Evolutionary conservation across 2,797 vertebrate species (phyloP), one percentile per base, ranked within the genome.

Genomic region (Lagorchestes hirsutus): DNA sequence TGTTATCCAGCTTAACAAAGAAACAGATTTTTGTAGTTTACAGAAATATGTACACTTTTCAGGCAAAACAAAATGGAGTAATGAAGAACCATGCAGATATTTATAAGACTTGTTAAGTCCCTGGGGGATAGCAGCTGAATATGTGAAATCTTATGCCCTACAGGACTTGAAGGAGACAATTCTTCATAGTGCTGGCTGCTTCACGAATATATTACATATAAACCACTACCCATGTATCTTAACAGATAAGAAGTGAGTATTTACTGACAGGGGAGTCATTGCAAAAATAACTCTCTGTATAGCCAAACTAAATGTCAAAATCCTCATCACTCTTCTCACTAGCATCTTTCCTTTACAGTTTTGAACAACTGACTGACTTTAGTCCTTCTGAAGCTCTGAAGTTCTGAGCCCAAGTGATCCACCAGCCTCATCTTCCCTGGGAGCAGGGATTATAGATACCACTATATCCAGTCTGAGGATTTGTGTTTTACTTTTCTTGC

Each of bases 1-100:
- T 92, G 92, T 16, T 54, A 57, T 95, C 56, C 92, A 46, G 91
- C 92, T 95, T 54, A 96, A 67, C 94, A 59, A 93, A 95, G 96
- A 54, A 90, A 50, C 92, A 93, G 31, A 55, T 58, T 87, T 96
- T 95, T 55, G 74, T 95, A 92, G 34, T 2, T 1, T 93, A n/a
- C 95, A 90, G 62, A 57, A 74, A 90, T 74, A 28, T 57, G 90
- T 91, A 34, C 6, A 90, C 57, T 97, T 1, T 1, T 16, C 54
- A 95, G 95, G 82, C 27, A 29, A 52, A 22, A 46, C 91, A 90
- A 92, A 93, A 59, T 24, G 40, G 58, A 87, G 59, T 55, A 54
- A 67, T n/a, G 34, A 82, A 95, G 92, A 93, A 62, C 90, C 96
- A 90, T 90, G 91, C 91, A 90, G 94, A 8, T 92, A 92, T 93